Evolutionary conservation across 2,113 vertebrate species (phyloP), one percentile per base, ranked within the genome.

Genomic region (Silurus asotus): DNA sequence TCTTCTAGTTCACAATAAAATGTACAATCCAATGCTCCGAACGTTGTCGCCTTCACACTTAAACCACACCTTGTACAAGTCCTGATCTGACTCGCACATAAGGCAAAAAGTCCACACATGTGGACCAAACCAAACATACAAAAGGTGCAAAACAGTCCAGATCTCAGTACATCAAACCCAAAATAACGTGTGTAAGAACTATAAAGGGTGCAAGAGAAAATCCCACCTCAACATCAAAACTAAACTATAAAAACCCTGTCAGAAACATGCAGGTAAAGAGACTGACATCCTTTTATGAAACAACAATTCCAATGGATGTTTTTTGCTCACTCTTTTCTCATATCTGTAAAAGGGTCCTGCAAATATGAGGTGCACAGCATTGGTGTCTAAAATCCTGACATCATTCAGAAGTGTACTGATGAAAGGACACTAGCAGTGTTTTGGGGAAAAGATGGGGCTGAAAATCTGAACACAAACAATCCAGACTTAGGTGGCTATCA

Each of bases 251-350:
- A 51, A 74, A 74, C 5, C 37, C 48, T n/a, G 70, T 17, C 20
- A 14, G 48, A 51, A 37, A 37, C 65, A 69, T 37, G 25, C 13
- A 37, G 6, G 28, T 37, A 69, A 69, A 37, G 65, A 6, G 74
- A 76, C 5, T n/a, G 8, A 62, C 13, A 20, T 48, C 58, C 70
- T 56, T 75, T 74, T 65, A 77, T 88, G 75, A 82, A 83, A 59
- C 72, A 88, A 48, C 62, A 83, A 72, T 88, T 72, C 69, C 83
- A 72, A 79, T 76, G 23, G 62, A 88, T 23, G 53, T 19, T 11
- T 75, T 11, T 48, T 45, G 2, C 15, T 37, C n/a, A 19, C 81
- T 53, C 28, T 67, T 84, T 74, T 87, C 69, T 72, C 70, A 0
- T 77, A 88, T 82, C 51, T 59, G 55, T 67, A 55, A 70, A 84